phyloP scores from a whole-genome alignment of 2,888 invertebrate species.

The Apoderus coryli region DNA sequence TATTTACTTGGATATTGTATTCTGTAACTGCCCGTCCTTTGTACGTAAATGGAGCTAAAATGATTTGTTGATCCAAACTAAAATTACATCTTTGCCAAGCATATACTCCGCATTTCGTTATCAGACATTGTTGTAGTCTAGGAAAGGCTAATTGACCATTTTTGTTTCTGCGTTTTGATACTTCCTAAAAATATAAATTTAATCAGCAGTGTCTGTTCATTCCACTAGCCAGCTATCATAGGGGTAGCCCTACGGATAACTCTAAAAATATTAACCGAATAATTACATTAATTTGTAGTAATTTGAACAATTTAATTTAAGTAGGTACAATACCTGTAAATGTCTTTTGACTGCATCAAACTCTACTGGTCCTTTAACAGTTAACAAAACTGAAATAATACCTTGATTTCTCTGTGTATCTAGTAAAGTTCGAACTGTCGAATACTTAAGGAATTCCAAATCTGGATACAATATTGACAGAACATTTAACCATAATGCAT shows the following conservation, averaged over 20 bases:
- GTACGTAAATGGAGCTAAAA: constrained; percentile 46
- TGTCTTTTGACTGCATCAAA: constrained; percentile 28
- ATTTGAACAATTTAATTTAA: too few species aligned
- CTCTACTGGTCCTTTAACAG: constrained; percentile 39
- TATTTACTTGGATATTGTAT: constrained; percentile 63
- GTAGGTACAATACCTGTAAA: constrained; percentile 29
- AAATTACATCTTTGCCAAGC: constrained; percentile 55
- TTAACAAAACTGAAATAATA: constrained; percentile 52
- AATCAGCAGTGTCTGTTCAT: too few species aligned
- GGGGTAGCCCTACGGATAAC: too few species aligned
- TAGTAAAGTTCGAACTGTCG: constrained; percentile 45
- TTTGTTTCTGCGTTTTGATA: constrained; percentile 42
- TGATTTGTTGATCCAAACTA: constrained; percentile 53
- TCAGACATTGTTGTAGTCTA: constrained; percentile 48
- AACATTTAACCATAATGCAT: constrained; percentile 25
- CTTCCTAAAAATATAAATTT: constrained; percentile 33
- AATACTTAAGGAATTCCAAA: constrained; percentile 28
- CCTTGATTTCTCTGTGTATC: constrained; percentile 63
- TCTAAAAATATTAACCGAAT: too few species aligned
- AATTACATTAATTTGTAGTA: too few species aligned
- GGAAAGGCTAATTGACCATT: constrained; percentile 47
- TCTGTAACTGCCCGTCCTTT: constrained; percentile 57
- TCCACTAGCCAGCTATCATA: too few species aligned
- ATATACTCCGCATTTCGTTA: constrained; percentile 63
- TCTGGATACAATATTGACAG: constrained; percentile 28